phyloP scores from a whole-genome alignment of 2,797 vertebrate species.

The Pampus argenteus region DNA sequence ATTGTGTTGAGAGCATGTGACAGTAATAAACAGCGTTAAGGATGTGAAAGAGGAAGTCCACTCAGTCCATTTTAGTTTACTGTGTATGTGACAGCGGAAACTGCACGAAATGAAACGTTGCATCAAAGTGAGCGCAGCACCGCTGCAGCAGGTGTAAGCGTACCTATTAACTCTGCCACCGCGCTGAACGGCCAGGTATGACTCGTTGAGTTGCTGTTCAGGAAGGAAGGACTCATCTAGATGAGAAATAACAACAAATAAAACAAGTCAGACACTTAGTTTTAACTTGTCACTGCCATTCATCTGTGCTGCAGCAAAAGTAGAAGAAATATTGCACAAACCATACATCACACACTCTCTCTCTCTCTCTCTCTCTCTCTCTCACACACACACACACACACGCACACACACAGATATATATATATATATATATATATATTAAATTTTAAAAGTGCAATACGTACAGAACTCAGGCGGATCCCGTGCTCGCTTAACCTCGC shows the following conservation, averaged over 20 bases:
- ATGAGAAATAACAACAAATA: slow-evolving; percentile 12
- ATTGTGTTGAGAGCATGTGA: too few relatives aligned
- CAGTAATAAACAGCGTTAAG: not conserved
- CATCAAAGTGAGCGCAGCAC: not conserved
- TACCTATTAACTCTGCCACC: slow-evolving; percentile 87
- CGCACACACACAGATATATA: too few relatives aligned
- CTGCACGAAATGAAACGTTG: not conserved
- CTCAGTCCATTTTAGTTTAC: slow-evolving; percentile 18
- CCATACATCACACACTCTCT: too few relatives aligned
- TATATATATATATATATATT: not conserved
- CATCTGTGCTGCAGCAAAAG: not conserved
- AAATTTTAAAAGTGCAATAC: slow-evolving; percentile 48
- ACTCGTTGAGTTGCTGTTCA: slow-evolving; percentile 89
- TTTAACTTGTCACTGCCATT: slow-evolving; percentile 16
- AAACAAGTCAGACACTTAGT: not conserved
- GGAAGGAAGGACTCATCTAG: slow-evolving; percentile 87
- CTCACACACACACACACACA: too few relatives aligned
- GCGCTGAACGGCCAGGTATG: slow-evolving; percentile 89
- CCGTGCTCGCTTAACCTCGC: slow-evolving; percentile 85
- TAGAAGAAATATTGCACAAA: not conserved
- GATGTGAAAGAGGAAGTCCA: slow-evolving; percentile 63
- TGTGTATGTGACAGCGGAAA: slow-evolving; percentile 26
- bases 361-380: too few relatives aligned
- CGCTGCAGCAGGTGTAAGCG: slow-evolving; percentile 1
- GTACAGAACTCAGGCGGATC: slow-evolving; percentile 86